These are phyloP conservation scores for Falco cherrug DNA, from an alignment of 2,797 vertebrate genomes.

Conservation along the genomic window DNA sequence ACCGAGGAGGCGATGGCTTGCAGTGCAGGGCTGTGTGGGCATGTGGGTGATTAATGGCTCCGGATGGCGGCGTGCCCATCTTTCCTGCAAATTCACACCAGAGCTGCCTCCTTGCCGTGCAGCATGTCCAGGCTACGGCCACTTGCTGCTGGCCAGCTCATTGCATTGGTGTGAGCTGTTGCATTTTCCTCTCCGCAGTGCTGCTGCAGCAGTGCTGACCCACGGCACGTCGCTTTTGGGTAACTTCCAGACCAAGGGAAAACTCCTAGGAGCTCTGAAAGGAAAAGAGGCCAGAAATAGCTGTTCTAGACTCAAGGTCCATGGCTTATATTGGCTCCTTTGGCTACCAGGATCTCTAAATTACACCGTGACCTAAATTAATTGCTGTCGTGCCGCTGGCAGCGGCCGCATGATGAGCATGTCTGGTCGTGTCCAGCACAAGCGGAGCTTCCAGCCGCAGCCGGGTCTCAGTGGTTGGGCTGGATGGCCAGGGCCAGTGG, in stretches of 20 bases:
- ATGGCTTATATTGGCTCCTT: neutral
- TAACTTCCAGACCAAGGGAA: neutral
- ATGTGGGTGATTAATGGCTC: too few relatives aligned
- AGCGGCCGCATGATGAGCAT: accelerated
- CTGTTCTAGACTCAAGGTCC: neutral
- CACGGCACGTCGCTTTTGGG: accelerated
- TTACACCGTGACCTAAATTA: neutral
- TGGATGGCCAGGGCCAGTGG: accelerated
- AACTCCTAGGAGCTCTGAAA: neutral
- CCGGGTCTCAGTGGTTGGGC: accelerated
- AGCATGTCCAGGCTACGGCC: accelerated
- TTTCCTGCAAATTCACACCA: neutral
- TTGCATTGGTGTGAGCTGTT: neutral
- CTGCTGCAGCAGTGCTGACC: neutral
- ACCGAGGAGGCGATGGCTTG: neutral
- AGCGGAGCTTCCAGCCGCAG: neutral
- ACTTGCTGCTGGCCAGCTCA: accelerated
- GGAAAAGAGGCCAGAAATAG: neutral
- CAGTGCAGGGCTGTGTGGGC: neutral
- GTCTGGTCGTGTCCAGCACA: neutral
- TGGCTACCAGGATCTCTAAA: neutral
- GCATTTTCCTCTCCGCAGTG: neutral
- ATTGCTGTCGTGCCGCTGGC: neutral
- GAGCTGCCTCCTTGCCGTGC: neutral
- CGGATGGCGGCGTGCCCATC: accelerated